A percentile compares a stretch with the other conserved stretches of the same genome.
Conservation (phyloP, 2,113 vertebrate genomes). For the Gorsachius goisagi region DNA sequence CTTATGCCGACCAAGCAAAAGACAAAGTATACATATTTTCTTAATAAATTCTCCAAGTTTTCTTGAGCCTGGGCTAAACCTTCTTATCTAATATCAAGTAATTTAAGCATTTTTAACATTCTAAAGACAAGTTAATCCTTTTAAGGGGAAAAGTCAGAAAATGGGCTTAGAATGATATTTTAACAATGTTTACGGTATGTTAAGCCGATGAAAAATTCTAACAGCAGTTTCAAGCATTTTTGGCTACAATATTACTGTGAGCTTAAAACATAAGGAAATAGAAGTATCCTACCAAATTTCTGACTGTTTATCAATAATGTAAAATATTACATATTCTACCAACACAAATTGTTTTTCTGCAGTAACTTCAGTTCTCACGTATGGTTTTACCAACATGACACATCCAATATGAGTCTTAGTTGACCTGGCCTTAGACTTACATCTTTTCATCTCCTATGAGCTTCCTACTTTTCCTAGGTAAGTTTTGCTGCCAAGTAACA, state of each 20-base stretch:
- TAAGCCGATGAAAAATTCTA: constrained; percentile 46
- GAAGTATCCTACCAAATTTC: background rate
- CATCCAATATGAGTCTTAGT: background rate
- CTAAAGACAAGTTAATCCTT: constrained; percentile 61
- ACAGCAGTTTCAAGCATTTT: constrained; percentile 25
- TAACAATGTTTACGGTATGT: constrained; percentile 54
- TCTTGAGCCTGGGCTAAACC: constrained; percentile 42
- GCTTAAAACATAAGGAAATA: background rate
- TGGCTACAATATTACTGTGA: background rate
- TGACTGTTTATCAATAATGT: background rate
- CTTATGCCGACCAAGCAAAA: background rate
- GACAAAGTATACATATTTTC: background rate
- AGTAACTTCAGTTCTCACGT: background rate
- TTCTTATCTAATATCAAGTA: constrained; percentile 55
- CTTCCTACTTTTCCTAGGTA: background rate
- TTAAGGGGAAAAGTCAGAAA: constrained; percentile 43
- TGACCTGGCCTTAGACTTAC: background rate
- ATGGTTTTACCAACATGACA: background rate
- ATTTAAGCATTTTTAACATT: constrained; percentile 66
- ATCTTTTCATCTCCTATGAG: background rate
- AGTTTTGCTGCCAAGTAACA: background rate
- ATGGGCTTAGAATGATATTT: constrained; percentile 62
- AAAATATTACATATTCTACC: background rate
- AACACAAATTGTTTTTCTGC: background rate
- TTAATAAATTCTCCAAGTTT: constrained; percentile 32